phyloP scores from a whole-genome alignment of 2,888 invertebrate species.

The Lasioglossum oenotherae region DNA sequence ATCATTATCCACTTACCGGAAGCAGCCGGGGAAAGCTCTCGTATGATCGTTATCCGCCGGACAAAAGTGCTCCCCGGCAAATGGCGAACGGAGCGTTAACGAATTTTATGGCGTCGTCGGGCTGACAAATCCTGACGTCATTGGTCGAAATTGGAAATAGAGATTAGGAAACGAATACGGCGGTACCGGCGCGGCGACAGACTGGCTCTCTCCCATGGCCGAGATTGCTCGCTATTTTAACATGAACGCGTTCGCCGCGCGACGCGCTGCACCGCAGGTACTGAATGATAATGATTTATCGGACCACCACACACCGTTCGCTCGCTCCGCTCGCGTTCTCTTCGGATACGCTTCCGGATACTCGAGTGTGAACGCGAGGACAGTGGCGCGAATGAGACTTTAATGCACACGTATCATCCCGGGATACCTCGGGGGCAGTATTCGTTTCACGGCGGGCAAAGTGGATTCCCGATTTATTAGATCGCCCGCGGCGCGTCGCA shows the following conservation, averaged over 20 bases:
- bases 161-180: constrained; percentile 64
- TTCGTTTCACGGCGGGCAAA: constrained; percentile 36
- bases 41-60: constrained; percentile 30
- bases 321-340: not conserved
- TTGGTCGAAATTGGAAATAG: constrained; percentile 59
- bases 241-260: not conserved
- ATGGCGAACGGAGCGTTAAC: not conserved
- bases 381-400: constrained; percentile 7
- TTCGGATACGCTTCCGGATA: not conserved
- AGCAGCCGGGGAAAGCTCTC: constrained; percentile 2
- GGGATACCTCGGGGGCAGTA: not conserved
- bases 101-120: constrained; percentile 1
- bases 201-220: not conserved
- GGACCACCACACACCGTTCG: not conserved
- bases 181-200: constrained; percentile 33
- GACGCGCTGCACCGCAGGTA: not conserved
- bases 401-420: constrained; percentile 11
- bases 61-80: constrained; percentile 11
- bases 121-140: constrained; percentile 43
- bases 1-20: constrained; percentile 19
- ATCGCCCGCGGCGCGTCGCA: constrained; percentile 44
- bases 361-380: not conserved
- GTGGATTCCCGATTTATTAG: constrained; percentile 67
- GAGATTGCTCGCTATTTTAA: not conserved
- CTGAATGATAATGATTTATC: not conserved